Conservation (phyloP, 2,113 vertebrate genomes). For the Aphyosemion australe region DNA sequence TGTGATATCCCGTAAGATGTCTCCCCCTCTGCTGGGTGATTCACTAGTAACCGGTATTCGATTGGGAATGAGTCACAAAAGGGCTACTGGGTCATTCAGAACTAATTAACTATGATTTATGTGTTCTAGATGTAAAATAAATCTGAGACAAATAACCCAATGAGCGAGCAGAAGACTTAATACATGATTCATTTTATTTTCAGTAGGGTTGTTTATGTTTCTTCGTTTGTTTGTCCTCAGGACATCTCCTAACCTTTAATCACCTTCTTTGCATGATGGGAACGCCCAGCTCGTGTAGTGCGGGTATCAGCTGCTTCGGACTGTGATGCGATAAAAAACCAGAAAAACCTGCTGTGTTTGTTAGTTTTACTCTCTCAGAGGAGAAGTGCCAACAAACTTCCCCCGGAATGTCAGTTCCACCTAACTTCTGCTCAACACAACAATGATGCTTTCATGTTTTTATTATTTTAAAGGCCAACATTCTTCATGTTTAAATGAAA, state of each 20-base stretch:
- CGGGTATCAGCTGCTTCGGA: conserved; percentile 5
- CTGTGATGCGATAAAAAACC: conserved; percentile 27
- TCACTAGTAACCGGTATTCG: conserved; percentile 58
- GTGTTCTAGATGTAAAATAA: conserved; percentile 1
- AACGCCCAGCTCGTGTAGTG: conserved; percentile 28
- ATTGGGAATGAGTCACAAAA: conserved; percentile 16
- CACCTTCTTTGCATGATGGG: not conserved
- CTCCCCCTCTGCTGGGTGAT: conserved; percentile 17
- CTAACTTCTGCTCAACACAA: conserved; percentile 9
- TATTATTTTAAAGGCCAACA: not conserved
- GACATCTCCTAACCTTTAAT: conserved; percentile 48
- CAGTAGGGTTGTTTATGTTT: not conserved
- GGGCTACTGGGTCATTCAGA: conserved; percentile 45
- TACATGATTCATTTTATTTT: not conserved
- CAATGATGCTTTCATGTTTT: not conserved
- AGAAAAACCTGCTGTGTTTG: conserved; percentile 52
- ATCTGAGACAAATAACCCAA: too few relatives aligned
- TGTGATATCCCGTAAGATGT: conserved; percentile 22
- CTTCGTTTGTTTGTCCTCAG: not conserved
- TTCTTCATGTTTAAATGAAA: not conserved
- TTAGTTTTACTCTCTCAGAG: conserved; percentile 34
- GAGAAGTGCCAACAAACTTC: not conserved
- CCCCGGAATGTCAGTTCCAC: not conserved
- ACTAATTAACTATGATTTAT: conserved; percentile 39
- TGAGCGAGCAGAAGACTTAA: not conserved